Evolutionary conservation across 2,797 vertebrate species (phyloP), one percentile per base, ranked within the genome.

Genomic region (Novumbra hubbsi): DNA sequence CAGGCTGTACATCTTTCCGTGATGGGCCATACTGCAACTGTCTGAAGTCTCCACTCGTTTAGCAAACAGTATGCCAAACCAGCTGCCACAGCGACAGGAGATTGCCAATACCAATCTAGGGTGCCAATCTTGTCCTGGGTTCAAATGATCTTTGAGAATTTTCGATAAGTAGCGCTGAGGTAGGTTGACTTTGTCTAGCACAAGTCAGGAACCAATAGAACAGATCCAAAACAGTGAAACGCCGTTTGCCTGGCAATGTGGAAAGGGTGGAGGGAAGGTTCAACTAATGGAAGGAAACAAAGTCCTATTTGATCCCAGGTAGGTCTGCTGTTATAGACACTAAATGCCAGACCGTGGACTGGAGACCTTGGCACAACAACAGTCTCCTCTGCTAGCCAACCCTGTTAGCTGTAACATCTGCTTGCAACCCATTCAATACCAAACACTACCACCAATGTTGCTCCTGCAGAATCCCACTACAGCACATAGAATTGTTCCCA

Each of bases 381-480:
- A 48, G 68, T 32, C 55, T 57, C 57, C 62, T 41, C 70, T 24
- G 5, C 41, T 34, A 32, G 70, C 34, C 27, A 68, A 50, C 50
- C 71, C 84, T 7, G 80, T 85, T 81, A 79, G 71, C 81, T 76
- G 75, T 1, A 71, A 81, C 87, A 90, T 85, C 87, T 88, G 87
- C 86, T 89, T 12, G 81, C 73, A 84, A 86, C 80, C 81, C 84
- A 85, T 83, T 81, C 48, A 77, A 89, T 84, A 85, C 75, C 76
- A 71, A 71, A 82, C 78, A 84, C 74, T 82, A 78, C 67, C 77
- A 69, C 77, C 28, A 67, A 69, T 69, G 78, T 66, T 69, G 49
- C 32, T 11, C 12, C 21, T 71, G 49, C 38, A 50, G 21, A 19
- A 69, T 55, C 57, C 21, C 55, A 17, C 71, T 12, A 15, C 62